phyloP scores from a whole-genome alignment of 2,113 vertebrate species.

The Noctilio leporinus region DNA sequence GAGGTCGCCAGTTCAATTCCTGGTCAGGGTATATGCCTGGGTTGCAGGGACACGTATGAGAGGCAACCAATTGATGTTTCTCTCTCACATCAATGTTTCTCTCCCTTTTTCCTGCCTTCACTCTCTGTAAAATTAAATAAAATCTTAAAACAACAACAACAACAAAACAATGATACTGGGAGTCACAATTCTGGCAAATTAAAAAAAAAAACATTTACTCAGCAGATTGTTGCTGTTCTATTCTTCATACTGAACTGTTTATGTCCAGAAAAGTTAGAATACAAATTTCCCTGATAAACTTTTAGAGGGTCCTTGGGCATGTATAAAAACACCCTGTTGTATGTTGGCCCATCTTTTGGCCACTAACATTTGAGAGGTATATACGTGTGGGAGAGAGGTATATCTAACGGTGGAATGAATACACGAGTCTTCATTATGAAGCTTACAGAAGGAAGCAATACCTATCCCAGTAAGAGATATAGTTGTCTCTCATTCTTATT shows the following conservation, averaged over 20 bases:
- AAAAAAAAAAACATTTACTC: not conserved
- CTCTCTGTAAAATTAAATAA: too few relatives aligned
- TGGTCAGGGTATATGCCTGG: too few relatives aligned
- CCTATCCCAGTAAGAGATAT: not conserved
- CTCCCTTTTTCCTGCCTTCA: too few relatives aligned
- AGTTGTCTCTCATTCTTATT: not conserved
- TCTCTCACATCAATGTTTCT: too few relatives aligned
- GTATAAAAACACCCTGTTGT: slow-evolving; percentile 1
- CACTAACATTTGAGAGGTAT: not conserved
- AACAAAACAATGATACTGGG: not conserved
- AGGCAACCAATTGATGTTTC: too few relatives aligned
- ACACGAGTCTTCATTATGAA: not conserved
- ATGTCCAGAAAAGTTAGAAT: not conserved
- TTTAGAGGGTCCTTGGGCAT: not conserved
- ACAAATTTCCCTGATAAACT: slow-evolving; percentile 4
- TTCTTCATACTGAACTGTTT: not conserved
- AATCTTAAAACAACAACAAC: too few relatives aligned
- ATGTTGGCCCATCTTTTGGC: not conserved
- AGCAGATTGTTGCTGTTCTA: not conserved
- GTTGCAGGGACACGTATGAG: too few relatives aligned
- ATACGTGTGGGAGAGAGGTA: not conserved
- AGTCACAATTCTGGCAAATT: not conserved
- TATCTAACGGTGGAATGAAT: not conserved
- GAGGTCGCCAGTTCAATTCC: too few relatives aligned
- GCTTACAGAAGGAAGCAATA: not conserved